These are phyloP conservation scores for Achroia grisella DNA, from an alignment of 1,140 invertebrate species.

Conservation along the genomic window DNA sequence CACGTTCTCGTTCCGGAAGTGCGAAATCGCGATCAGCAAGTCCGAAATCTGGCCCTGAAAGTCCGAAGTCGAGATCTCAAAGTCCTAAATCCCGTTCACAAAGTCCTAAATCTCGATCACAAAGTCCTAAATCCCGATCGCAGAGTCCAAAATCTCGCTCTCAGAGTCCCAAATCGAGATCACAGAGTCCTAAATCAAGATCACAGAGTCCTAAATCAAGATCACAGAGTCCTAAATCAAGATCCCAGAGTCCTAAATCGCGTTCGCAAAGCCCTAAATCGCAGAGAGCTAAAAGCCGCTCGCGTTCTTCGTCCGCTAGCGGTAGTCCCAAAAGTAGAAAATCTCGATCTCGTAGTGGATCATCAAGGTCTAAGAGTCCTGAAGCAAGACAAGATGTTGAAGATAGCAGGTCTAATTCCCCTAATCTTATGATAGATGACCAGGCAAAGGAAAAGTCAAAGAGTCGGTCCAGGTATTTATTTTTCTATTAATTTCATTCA, in stretches of 20 bases:
- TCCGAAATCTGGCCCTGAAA: slow-evolving; percentile 42
- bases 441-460: slow-evolving; percentile 47
- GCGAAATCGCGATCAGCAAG: slow-evolving; percentile 45
- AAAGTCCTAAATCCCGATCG: slow-evolving; percentile 44
- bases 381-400: slow-evolving; percentile 47
- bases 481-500: neutral
- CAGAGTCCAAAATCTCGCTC: slow-evolving; percentile 51
- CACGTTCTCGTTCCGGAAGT: slow-evolving; percentile 58
- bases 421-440: slow-evolving; percentile 74
- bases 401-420: slow-evolving; percentile 74
- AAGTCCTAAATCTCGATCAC: slow-evolving; percentile 49
- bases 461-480: slow-evolving; percentile 49
- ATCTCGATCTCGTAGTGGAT: slow-evolving; percentile 51
- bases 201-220: slow-evolving; percentile 49
- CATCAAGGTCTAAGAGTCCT: slow-evolving; percentile 59
- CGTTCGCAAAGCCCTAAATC: slow-evolving; percentile 66
- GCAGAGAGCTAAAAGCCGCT: slow-evolving; percentile 34
- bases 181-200: slow-evolving; percentile 52
- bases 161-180: slow-evolving; percentile 40
- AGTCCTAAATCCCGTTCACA: slow-evolving; percentile 56
- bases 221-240: slow-evolving; percentile 42
- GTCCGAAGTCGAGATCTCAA: slow-evolving; percentile 63
- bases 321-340: slow-evolving; percentile 53
- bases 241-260: slow-evolving; percentile 55
- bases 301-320: slow-evolving; percentile 42